These are phyloP conservation scores for Nothocercus nigrocapillus DNA, from an alignment of 2,113 vertebrate genomes.

Conservation along the genomic window DNA sequence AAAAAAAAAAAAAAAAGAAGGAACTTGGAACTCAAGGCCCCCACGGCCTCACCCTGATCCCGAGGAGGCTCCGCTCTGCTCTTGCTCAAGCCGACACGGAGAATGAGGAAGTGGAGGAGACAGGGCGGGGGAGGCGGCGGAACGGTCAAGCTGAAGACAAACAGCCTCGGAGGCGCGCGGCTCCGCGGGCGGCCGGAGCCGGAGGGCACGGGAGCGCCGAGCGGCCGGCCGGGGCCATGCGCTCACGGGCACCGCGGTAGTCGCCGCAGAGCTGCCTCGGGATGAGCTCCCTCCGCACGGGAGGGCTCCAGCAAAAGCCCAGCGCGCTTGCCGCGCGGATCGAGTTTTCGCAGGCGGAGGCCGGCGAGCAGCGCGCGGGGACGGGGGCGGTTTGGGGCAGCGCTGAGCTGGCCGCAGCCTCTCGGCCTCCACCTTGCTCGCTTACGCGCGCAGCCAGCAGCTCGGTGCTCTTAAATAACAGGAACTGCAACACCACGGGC, in stretches of 20 bases:
- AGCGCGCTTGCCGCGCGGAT: background rate
- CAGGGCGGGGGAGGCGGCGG: slow-evolving; percentile 53
- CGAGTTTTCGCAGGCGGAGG: accelerated
- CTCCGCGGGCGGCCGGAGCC: background rate
- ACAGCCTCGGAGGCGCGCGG: background rate
- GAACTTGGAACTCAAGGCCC: slow-evolving; percentile 56
- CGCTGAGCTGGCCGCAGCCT: background rate
- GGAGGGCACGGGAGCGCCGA: background rate
- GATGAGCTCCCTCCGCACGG: background rate
- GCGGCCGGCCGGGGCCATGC: background rate
- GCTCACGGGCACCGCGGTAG: too few species aligned
- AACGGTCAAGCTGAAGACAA: slow-evolving; percentile 60
- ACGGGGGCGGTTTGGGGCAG: accelerated
- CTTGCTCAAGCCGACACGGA: slow-evolving; percentile 66
- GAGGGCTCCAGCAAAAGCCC: background rate
- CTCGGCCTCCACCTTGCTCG: background rate
- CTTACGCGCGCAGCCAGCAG: background rate
- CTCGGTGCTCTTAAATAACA: accelerated
- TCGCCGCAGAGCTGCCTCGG: accelerated
- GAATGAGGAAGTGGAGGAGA: slow-evolving; percentile 74
- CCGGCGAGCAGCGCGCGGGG: accelerated
- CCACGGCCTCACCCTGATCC: slow-evolving; percentile 59
- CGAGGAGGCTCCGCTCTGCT: slow-evolving; percentile 41
- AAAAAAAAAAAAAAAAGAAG: background rate
- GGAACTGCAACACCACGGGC: background rate